Base-by-base conservation (phyloP, 2,113 vertebrate genomes). In the Coryphaenoides rupestris region DNA sequence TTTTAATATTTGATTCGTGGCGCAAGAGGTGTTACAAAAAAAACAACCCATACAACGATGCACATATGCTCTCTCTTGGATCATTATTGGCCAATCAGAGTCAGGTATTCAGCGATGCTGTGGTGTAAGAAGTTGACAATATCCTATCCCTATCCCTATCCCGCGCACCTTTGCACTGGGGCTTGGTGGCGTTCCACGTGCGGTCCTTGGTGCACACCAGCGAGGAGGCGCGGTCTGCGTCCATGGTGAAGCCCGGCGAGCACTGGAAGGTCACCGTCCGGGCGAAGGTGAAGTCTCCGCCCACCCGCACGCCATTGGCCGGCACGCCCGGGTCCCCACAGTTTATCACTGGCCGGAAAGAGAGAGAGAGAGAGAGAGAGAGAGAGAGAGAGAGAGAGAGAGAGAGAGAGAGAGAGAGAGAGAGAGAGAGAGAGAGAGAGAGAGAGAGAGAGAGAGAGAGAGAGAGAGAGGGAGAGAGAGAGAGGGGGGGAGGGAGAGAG, bases 171-270 rank as follows among this genome's bases (percentile, higher is more conserved):
- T 92, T 97, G 86, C 96, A 98, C 72, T 87, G 65, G 0, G 97
- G 97, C 65, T 95, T 98, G 79, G 94, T 96, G 56, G 92, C 91
- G 0, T 98, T 98, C 97, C 97, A 99, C 0, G 93, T 97, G 21
- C 95, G 91, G 75, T 98, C 95, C n/a, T 96, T 97, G 1, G 95
- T 98, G 87, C 96, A 99, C 80, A 87, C 83, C 15, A 98, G 91
- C 21, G 91, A 85, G 1, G 94, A 93, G 0, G 94, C 93, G 12
- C 94, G 84, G 70, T 94, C 93, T 0, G 93, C 92, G 55, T 98
- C 97, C 95, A 98, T 96, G 64, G 64, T 94, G 60, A 94, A 95
- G 14, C 96, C 97, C 0, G 96, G 96, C 0, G 75, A 77, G 81
- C 97, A 99, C 81, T 95, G 96, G 85, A 92, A 99, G 17, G 79